Percentiles rank a stretch among this genome's conserved stretches.
These are phyloP conservation scores for Cheirogaleus major DNA, from an alignment of 2,797 vertebrate genomes.

Conservation along the genomic window DNA sequence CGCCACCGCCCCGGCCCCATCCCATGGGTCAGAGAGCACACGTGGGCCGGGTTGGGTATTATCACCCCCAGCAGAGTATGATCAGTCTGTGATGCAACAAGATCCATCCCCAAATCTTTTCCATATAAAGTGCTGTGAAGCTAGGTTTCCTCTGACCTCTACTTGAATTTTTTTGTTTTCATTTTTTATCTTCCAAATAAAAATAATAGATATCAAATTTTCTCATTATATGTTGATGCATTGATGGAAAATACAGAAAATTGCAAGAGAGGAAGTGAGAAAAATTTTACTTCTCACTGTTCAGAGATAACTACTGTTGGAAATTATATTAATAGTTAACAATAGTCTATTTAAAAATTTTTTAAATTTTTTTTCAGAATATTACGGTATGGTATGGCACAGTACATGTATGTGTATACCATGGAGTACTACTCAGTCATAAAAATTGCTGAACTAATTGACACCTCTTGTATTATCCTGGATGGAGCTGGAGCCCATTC, in stretches of 20 bases:
- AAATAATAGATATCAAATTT: background rate
- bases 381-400: no score
- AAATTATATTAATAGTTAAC: background rate
- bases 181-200: constrained; percentile 7
- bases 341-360: no score
- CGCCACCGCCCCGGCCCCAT: rapidly evolving
- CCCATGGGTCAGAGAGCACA: background rate
- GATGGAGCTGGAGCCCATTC: no score
- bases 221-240: background rate
- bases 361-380: no score
- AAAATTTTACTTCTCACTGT: background rate
- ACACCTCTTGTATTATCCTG: no score
- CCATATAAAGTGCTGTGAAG: background rate
- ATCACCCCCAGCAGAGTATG: background rate
- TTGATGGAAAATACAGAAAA: background rate
- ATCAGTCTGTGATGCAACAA: background rate
- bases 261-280: background rate
- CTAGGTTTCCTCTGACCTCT: background rate
- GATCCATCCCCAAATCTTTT: background rate
- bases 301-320: background rate
- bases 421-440: no score
- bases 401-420: no score
- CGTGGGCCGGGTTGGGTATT: rapidly evolving
- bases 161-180: background rate
- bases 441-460: no score